phyloP scores from a whole-genome alignment of 2,888 invertebrate genomes.

The Lathronympha strigana region DNA sequence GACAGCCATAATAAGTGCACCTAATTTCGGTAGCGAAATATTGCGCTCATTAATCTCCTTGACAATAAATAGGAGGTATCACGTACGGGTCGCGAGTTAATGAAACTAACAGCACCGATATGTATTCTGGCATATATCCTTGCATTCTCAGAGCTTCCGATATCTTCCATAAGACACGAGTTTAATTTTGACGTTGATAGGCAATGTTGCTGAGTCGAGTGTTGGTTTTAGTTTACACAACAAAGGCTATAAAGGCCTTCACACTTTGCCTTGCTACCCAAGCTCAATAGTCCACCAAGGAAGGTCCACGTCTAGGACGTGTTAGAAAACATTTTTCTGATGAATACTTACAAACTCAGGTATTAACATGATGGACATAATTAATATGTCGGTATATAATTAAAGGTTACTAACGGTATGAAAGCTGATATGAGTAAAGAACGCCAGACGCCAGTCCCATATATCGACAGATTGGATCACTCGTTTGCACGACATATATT shows the following conservation, averaged over 20 bases:
- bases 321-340: not conserved
- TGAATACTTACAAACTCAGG: not conserved
- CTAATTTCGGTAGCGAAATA: slow-evolving; percentile 51
- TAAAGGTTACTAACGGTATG: too few relatives aligned
- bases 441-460: too few relatives aligned
- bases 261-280: not conserved
- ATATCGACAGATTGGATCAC: too few relatives aligned
- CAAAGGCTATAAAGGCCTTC: slow-evolving; percentile 9
- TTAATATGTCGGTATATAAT: too few relatives aligned
- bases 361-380: not conserved
- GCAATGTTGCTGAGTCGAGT: slow-evolving; percentile 13
- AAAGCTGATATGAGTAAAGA: too few relatives aligned
- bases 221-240: slow-evolving; percentile 17
- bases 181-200: slow-evolving; percentile 14
- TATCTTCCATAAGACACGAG: not conserved
- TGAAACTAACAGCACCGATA: slow-evolving; percentile 24
- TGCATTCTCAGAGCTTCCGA: not conserved
- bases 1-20: slow-evolving; percentile 45
- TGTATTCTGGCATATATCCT: not conserved
- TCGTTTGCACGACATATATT: too few relatives aligned
- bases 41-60: slow-evolving; percentile 59
- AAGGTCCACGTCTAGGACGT: not conserved
- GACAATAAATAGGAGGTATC: slow-evolving; percentile 59
- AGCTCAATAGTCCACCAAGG: not conserved
- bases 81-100: slow-evolving; percentile 47